A percentile compares a stretch with the other conserved stretches of the same genome.
phyloP scores from a whole-genome alignment of 2,797 vertebrate genomes.

The Petrocephalus schoutedeni region DNA sequence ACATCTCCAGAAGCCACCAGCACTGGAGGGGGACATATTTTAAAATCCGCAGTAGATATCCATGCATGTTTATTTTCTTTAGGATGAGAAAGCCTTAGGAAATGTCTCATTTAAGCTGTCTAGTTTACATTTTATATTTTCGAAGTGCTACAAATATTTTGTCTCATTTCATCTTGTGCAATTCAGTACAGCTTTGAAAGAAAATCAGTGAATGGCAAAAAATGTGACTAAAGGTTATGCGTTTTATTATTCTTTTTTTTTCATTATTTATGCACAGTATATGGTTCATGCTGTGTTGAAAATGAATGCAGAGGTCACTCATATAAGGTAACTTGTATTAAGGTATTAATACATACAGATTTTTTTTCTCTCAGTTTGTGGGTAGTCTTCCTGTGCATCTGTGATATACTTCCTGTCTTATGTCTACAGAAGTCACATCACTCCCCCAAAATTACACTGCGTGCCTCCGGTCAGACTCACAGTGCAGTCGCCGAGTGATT shows the following conservation, averaged over 20 bases:
- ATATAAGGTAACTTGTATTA: neutral
- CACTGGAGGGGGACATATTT: neutral
- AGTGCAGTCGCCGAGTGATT: neutral
- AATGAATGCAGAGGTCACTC: constrained; percentile 11
- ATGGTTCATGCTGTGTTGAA: neutral
- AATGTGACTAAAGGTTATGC: neutral
- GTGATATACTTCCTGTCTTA: constrained; percentile 31
- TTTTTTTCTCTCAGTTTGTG: constrained; percentile 24
- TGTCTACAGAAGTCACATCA: constrained; percentile 16
- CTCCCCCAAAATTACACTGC: neutral
- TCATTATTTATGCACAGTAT: neutral
- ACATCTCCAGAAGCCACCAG: neutral
- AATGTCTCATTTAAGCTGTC: neutral
- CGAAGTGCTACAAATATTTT: neutral
- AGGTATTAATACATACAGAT: constrained; percentile 15
- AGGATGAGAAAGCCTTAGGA: neutral
- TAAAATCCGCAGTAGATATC: neutral
- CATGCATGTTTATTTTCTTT: neutral
- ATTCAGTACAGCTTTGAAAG: neutral
- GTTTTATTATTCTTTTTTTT: neutral
- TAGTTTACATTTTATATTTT: neutral
- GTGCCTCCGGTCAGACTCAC: constrained; percentile 9
- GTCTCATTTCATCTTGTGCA: neutral
- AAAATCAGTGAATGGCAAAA: neutral
- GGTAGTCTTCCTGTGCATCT: constrained; percentile 33